These are phyloP conservation scores for Sthenelais limicola DNA, from an alignment of 2,888 invertebrate genomes.

Conservation along the genomic window DNA sequence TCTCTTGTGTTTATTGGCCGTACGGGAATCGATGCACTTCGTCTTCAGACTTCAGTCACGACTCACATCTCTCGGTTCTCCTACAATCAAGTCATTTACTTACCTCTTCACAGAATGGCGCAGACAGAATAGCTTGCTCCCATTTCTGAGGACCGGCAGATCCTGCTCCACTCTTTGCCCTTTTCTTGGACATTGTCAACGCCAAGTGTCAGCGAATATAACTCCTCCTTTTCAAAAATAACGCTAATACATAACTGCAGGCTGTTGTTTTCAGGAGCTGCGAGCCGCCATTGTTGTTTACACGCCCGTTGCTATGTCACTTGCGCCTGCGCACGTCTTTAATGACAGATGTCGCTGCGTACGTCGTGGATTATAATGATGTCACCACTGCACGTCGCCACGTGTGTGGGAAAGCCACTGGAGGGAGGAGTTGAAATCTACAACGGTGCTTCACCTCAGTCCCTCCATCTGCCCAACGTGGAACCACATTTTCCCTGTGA, in stretches of 20 bases:
- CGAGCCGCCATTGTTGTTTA: constrained; percentile 63
- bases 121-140: constrained; percentile 61
- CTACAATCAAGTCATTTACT: background rate
- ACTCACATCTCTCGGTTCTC: background rate
- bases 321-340: constrained; percentile 49
- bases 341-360: constrained; percentile 5
- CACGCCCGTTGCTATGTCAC: constrained; percentile 59
- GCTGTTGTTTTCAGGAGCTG: too few species aligned
- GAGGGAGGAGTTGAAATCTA: too few species aligned
- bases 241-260: too few species aligned
- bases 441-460: too few species aligned
- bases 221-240: too few species aligned
- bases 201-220: too few species aligned
- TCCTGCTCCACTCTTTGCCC: constrained; percentile 62
- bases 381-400: too few species aligned
- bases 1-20: too few species aligned
- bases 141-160: constrained; percentile 61
- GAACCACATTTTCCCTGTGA: too few species aligned
- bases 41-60: background rate
- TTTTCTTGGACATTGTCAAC: constrained; percentile 67
- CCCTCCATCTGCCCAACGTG: too few species aligned
- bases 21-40: background rate
- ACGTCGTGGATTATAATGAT: too few species aligned
- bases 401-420: too few species aligned
- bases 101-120: constrained; percentile 64